Evolutionary conservation across 1,140 invertebrate genomes (phyloP).

Genomic region (Tetragnatha versicolor): DNA sequence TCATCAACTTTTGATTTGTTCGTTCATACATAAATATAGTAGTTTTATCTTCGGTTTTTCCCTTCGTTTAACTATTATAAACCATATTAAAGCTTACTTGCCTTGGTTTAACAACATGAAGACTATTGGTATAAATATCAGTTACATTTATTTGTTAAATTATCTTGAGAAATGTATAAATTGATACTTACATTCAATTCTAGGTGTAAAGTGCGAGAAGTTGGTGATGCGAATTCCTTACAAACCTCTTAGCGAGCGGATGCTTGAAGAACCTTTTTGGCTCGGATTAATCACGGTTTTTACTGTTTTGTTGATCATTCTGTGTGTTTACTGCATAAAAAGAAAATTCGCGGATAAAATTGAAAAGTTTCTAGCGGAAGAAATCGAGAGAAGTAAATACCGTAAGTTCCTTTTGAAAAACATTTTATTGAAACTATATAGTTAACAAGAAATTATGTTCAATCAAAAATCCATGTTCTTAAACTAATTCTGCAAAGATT

Average conservation of each 20-base stretch:
- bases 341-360: conserved; percentile 83
- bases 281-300: conserved; percentile 80
- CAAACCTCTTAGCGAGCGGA: conserved; percentile 74
- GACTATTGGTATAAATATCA: too few relatives aligned
- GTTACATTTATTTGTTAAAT: too few relatives aligned
- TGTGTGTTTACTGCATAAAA: conserved; percentile 79
- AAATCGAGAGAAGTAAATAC: conserved; percentile 70
- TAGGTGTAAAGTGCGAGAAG: conserved; percentile 70
- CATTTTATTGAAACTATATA: not conserved
- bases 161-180: not conserved
- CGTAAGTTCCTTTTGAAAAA: conserved; percentile 50
- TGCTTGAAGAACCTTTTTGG: conserved; percentile 85
- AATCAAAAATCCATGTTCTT: too few relatives aligned
- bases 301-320: conserved; percentile 75
- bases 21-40: too few relatives aligned
- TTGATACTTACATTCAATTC: not conserved
- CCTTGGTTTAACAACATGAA: too few relatives aligned
- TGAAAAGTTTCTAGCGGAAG: conserved; percentile 80
- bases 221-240: conserved; percentile 73
- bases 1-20: too few relatives aligned
- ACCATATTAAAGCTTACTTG: too few relatives aligned
- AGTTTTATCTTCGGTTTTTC: too few relatives aligned
- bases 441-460: too few relatives aligned
- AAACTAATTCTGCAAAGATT: too few relatives aligned
- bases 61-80: too few relatives aligned